Base-by-base conservation (phyloP, 2,113 vertebrate genomes). In the Cyprinus carpio region DNA sequence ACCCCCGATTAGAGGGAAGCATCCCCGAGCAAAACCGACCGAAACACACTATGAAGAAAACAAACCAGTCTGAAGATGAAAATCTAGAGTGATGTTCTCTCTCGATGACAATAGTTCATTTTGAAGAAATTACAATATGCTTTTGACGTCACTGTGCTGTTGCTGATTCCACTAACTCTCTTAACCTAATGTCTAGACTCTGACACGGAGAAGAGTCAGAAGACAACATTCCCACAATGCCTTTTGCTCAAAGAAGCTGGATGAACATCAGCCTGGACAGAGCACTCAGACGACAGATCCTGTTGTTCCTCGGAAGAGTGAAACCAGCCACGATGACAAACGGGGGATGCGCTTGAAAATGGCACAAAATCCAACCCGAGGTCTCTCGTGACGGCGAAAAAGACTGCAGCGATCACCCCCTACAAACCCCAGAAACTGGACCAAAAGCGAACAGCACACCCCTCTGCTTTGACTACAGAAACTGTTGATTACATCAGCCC, bases 11-110 rank as follows among this genome's bases (percentile, higher is more conserved):
- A 83, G 23, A 37, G n/a, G 60, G 31, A 85, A 67, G 3, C 43
- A 81, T 4, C 85, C 88, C 43, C 87, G 88, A 60, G 85, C 85
- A 56, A 92, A 75, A 31, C n/a, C 90, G 89, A 85, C 92, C 87
- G 81, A 72, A 84, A 20, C 34, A 23, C 72, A 34, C 75, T n/a
- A n/a, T 15, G 34, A 84, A 34, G 79, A n/a, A 29, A 23, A 18
- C 40, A 83, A 72, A 75, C 31, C 16, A 82, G 31, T 29, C 62
- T 54, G 1, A 25, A 84, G 37, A 81, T 1, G 8, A 3, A 18
- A 81, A 60, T 4, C 77, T n/a, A 75, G n/a, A n/a, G 86, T 83
- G 31, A 60, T 15, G n/a, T 34, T 77, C 16, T 20, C 75, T 54
- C 8, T 23, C 6, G 13, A 20, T 76, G 6, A 43, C 71, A n/a